A percentile compares a stretch with the other conserved stretches of the same genome.
Evolutionary conservation across 2,888 invertebrate genomes (phyloP).

Genomic region (Platycheirus rosarum): DNA sequence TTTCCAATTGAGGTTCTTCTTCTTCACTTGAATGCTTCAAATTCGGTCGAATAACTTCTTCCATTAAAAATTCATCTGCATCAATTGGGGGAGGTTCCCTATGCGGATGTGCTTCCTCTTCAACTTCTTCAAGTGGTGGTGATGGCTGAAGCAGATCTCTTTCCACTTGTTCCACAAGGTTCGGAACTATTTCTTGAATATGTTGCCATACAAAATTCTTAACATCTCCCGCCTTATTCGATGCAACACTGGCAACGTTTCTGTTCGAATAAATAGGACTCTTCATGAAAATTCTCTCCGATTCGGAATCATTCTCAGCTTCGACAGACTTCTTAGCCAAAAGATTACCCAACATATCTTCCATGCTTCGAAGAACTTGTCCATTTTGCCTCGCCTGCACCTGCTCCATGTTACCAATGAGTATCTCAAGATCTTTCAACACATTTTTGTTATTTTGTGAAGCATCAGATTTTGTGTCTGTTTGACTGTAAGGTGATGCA

Average conservation of each 20-base stretch:
- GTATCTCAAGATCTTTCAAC: conserved; percentile 81
- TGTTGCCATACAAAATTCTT: conserved; percentile 82
- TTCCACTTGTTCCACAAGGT: conserved; percentile 82
- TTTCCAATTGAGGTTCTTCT: conserved; percentile 77
- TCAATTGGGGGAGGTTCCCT: conserved; percentile 74
- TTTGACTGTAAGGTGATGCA: conserved; percentile 71
- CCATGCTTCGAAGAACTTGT: conserved; percentile 79
- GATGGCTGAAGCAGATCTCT: conserved; percentile 79
- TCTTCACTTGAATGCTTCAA: conserved; percentile 77
- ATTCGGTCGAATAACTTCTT: conserved; percentile 80
- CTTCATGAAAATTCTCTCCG: conserved; percentile 80
- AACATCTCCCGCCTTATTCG: conserved; percentile 77
- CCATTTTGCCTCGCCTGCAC: conserved; percentile 81
- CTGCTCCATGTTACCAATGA: conserved; percentile 82
- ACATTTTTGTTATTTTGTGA: conserved; percentile 78
- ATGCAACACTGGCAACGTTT: conserved; percentile 9
- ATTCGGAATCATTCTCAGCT: conserved; percentile 78
- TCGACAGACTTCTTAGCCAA: conserved; percentile 76
- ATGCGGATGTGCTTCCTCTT: conserved; percentile 8
- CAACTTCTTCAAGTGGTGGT: conserved; percentile 47
- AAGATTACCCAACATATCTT: conserved; percentile 79
- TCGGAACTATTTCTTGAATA: conserved; percentile 82
- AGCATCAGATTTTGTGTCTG: conserved; percentile 75
- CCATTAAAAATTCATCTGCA: conserved; percentile 78
- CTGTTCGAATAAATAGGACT: conserved; percentile 80